phyloP scores from a whole-genome alignment of 2,113 vertebrate genomes.

The Prolemur simus region DNA sequence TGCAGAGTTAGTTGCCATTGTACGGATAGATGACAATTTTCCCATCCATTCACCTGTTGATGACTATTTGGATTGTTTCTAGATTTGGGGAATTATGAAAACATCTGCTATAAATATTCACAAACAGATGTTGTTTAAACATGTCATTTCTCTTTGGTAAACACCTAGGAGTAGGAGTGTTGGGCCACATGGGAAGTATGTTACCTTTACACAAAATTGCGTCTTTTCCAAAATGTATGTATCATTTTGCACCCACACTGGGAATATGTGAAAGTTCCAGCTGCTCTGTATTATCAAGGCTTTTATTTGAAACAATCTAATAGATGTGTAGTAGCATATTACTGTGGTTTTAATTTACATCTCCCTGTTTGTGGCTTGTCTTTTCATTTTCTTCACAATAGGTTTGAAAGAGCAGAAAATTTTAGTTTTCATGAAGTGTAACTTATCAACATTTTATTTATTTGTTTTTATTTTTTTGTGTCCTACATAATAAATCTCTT shows the following conservation, averaged over 20 bases:
- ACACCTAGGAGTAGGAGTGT: not conserved
- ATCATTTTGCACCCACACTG: not conserved
- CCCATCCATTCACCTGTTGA: not conserved
- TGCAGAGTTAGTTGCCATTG: not conserved
- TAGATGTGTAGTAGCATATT: not conserved
- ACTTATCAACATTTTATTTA: not conserved
- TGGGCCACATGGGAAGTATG: not conserved
- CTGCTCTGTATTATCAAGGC: not conserved
- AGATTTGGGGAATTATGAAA: not conserved
- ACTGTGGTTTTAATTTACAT: not conserved
- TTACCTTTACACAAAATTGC: not conserved
- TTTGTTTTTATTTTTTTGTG: not conserved
- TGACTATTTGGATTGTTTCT: not conserved
- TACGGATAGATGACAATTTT: not conserved
- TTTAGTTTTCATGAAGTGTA: not conserved
- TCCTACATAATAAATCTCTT: not conserved
- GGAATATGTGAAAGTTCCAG: not conserved
- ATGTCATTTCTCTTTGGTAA: not conserved
- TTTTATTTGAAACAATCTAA: not conserved
- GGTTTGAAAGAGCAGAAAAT: not conserved
- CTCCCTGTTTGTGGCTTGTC: not conserved
- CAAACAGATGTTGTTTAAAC: not conserved
- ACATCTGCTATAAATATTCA: not conserved
- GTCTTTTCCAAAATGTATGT: not conserved
- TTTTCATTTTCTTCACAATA: not conserved